These are phyloP conservation scores for Cremastinae sp. DNA, from an alignment of 2,888 invertebrate genomes.

Conservation along the genomic window DNA sequence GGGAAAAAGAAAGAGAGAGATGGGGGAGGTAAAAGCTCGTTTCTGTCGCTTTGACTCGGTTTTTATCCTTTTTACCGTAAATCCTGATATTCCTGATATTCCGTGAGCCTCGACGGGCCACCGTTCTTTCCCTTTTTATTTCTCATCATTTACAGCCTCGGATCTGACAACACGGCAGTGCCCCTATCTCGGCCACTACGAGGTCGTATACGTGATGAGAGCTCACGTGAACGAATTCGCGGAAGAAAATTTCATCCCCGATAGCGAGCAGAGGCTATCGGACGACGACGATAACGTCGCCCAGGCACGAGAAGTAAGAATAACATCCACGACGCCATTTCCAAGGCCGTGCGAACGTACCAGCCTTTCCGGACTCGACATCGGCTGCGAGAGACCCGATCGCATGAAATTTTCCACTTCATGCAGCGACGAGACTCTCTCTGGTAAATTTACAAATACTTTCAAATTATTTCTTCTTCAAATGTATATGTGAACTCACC, in stretches of 20 bases:
- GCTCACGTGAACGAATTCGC: constrained; percentile 61
- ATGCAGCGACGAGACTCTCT: constrained; percentile 75
- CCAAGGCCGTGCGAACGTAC: constrained; percentile 72
- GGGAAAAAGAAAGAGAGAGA: too few relatives aligned
- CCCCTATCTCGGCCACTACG: constrained; percentile 75
- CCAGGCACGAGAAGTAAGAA: constrained; percentile 69
- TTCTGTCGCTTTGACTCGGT: too few relatives aligned
- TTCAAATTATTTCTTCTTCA: too few relatives aligned
- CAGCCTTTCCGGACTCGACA: constrained; percentile 73
- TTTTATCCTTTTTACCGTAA: too few relatives aligned
- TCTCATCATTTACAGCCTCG: constrained; percentile 66
- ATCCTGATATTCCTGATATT: too few relatives aligned
- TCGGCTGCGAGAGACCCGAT: constrained; percentile 76
- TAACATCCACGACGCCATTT: constrained; percentile 68
- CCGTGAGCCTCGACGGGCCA: neutral
- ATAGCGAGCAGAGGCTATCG: constrained; percentile 57
- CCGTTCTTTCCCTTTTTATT: neutral
- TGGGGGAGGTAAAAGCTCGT: too few relatives aligned
- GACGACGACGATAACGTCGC: constrained; percentile 70
- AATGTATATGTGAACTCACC: neutral
- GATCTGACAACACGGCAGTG: constrained; percentile 76
- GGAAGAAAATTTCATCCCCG: constrained; percentile 60
- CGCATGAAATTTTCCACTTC: constrained; percentile 76
- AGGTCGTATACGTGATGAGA: constrained; percentile 72
- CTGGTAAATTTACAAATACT: constrained; percentile 69